A percentile compares a stretch with the other conserved stretches of the same genome.
Evolutionary conservation across 2,797 vertebrate genomes (phyloP).

Genomic region (Macroramphosus scolopax): DNA sequence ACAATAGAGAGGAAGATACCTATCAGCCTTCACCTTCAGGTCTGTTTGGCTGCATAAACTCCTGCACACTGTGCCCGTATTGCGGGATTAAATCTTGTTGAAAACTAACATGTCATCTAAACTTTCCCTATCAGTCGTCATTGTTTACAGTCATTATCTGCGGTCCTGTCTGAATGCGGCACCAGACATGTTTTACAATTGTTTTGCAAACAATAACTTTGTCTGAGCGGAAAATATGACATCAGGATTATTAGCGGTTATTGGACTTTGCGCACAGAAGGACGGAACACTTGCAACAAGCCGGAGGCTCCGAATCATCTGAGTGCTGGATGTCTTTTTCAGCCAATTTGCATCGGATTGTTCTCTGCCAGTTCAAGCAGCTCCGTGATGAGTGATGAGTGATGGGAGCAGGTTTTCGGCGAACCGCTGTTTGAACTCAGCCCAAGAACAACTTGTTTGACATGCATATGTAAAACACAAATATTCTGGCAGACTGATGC

Average conservation of each 20-base stretch:
- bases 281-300: constrained; percentile 7
- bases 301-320: constrained; percentile 29
- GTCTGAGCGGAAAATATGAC: constrained; percentile 36
- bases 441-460: constrained; percentile 37
- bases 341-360: constrained; percentile 39
- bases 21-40: constrained; percentile 4
- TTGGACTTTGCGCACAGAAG: constrained; percentile 31
- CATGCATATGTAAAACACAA: constrained; percentile 8
- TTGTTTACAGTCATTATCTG: constrained; percentile 11
- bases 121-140: neutral
- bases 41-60: too few species aligned
- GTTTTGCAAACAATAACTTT: constrained; percentile 29
- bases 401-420: constrained; percentile 28
- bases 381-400: constrained; percentile 37
- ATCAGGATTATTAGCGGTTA: constrained; percentile 35
- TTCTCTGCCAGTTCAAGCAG: constrained; percentile 44
- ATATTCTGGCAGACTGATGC: constrained; percentile 1
- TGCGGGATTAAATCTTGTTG: neutral
- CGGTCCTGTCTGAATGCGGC: constrained; percentile 3
- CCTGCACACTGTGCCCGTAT: constrained; percentile 7
- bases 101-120: constrained; percentile 11
- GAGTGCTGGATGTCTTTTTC: too few species aligned
- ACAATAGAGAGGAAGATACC: neutral
- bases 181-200: constrained; percentile 9
- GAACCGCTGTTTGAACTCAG: constrained; percentile 32